A percentile compares a stretch with the other conserved stretches of the same genome.
Conservation (phyloP, 2,797 vertebrate genomes). For the Notoglanidium macrostoma region DNA sequence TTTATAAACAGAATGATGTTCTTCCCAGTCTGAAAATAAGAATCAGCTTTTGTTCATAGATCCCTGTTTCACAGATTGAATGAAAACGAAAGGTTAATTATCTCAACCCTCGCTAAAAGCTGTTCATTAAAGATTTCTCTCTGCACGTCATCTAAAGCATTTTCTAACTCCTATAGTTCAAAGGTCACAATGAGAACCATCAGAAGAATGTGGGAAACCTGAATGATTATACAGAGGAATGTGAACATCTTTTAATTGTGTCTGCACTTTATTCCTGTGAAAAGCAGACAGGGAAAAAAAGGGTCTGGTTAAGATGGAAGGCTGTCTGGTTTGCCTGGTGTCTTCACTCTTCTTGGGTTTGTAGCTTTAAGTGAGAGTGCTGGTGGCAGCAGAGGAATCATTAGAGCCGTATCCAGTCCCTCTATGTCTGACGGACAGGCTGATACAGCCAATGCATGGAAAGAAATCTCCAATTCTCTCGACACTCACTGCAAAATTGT, state of each 20-base stretch:
- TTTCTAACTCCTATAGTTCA: slow-evolving; percentile 46
- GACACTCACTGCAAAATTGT: slow-evolving; percentile 79
- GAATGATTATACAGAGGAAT: slow-evolving; percentile 56
- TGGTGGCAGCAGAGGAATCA: slow-evolving; percentile 79
- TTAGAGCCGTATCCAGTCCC: slow-evolving; percentile 70
- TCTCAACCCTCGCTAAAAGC: slow-evolving; percentile 39
- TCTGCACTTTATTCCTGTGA: slow-evolving; percentile 51
- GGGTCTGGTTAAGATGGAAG: slow-evolving; percentile 63
- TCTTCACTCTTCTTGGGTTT: slow-evolving; percentile 70
- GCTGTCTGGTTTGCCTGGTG: slow-evolving; percentile 71
- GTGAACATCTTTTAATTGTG: slow-evolving; percentile 54
- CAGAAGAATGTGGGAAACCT: slow-evolving; percentile 53
- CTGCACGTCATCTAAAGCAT: slow-evolving; percentile 34
- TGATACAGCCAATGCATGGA: slow-evolving; percentile 71
- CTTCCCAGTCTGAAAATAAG: not conserved
- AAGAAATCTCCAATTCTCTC: slow-evolving; percentile 58
- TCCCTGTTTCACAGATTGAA: slow-evolving; percentile 32
- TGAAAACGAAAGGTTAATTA: slow-evolving; percentile 41
- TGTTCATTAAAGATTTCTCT: slow-evolving; percentile 48
- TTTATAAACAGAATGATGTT: slow-evolving; percentile 9
- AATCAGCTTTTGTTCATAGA: not conserved
- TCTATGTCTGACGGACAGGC: slow-evolving; percentile 78
- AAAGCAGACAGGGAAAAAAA: slow-evolving; percentile 39
- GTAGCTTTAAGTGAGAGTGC: slow-evolving; percentile 63
- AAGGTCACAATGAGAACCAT: slow-evolving; percentile 55